These are phyloP conservation scores for Chiloscyllium plagiosum DNA, from an alignment of 2,113 vertebrate species.

Conservation along the genomic window DNA sequence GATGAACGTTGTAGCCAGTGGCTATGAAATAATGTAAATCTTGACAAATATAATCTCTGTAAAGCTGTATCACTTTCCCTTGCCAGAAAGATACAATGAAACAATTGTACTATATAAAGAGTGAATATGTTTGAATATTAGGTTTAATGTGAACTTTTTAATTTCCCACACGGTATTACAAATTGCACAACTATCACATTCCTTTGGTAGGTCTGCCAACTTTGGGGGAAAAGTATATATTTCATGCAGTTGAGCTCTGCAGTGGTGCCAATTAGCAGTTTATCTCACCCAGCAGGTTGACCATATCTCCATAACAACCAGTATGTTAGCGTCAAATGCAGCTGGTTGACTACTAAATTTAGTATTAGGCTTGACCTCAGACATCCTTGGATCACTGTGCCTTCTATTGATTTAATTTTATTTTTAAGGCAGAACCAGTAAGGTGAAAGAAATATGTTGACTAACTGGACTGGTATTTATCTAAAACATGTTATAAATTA, in stretches of 20 bases:
- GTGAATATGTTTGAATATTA: not conserved
- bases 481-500: not conserved
- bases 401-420: conserved; percentile 23
- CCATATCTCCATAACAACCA: conserved; percentile 29
- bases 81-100: not conserved
- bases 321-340: not conserved
- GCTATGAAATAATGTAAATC: conserved; percentile 7
- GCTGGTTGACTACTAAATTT: not conserved
- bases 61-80: not conserved
- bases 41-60: conserved; percentile 4
- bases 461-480: not conserved
- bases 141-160: not conserved
- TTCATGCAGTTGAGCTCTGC: not conserved
- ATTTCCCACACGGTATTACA: not conserved
- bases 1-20: not conserved
- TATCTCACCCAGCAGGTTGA: conserved; percentile 28
- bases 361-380: not conserved
- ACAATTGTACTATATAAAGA: not conserved
- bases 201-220: not conserved
- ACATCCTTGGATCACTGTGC: not conserved
- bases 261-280: conserved; percentile 28
- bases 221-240: not conserved
- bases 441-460: not conserved
- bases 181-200: not conserved
- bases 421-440: not conserved